Percentiles rank a stretch among this genome's conserved stretches.
Conservation (phyloP, 2,797 vertebrate species). For the Moxostoma hubbsi region DNA sequence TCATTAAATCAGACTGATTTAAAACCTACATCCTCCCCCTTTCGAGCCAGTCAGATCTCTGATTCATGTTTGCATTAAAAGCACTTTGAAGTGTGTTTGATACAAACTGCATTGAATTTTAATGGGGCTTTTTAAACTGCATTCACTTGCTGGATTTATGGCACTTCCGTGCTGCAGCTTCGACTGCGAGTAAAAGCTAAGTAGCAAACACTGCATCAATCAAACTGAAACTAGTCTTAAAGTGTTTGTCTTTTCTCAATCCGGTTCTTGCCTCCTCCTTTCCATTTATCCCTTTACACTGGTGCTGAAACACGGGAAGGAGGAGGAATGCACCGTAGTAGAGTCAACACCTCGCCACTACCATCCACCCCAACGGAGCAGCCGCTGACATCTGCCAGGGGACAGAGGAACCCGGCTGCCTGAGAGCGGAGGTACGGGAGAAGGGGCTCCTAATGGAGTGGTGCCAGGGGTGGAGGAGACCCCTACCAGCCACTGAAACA, state of each 20-base stretch:
- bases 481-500: too few relatives aligned
- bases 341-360: too few relatives aligned
- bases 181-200: slow-evolving; percentile 1
- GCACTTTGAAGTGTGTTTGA: slow-evolving; percentile 45
- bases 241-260: background rate
- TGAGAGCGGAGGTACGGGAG: too few relatives aligned
- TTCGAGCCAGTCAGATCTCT: slow-evolving; percentile 2
- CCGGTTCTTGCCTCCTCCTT: too few relatives aligned
- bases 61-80: slow-evolving; percentile 45
- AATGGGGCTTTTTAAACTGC: slow-evolving; percentile 53
- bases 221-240: background rate
- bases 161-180: background rate
- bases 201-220: background rate
- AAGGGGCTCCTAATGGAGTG: too few relatives aligned
- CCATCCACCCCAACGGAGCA: too few relatives aligned
- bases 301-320: too few relatives aligned
- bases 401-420: too few relatives aligned
- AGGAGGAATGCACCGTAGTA: too few relatives aligned
- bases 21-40: slow-evolving; percentile 8
- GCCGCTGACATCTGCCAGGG: too few relatives aligned
- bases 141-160: slow-evolving; percentile 47
- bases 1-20: slow-evolving; percentile 45
- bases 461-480: too few relatives aligned
- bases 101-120: slow-evolving; percentile 52
- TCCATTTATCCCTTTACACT: too few relatives aligned